Base-by-base conservation (phyloP, 2,888 invertebrate species). In the Onchidella celtica region DNA sequence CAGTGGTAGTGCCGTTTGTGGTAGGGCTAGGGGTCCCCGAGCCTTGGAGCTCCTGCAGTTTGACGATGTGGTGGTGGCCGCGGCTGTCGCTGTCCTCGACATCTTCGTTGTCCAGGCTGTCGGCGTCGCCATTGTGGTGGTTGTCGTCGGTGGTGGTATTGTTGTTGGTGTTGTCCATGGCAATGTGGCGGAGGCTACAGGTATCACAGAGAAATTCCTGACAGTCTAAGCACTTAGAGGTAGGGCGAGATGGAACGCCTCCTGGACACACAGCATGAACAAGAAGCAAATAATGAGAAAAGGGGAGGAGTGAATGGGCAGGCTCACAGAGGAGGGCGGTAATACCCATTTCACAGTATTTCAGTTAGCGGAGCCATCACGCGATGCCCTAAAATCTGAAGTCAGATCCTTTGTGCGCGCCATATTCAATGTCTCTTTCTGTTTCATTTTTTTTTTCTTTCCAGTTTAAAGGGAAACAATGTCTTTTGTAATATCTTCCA, bases 141-240 rank as follows among this genome's bases (percentile, higher is more conserved):
- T n/a, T n/a, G n/a, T n/a, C n/a, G n/a, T n/a, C n/a, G n/a, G n/a
- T n/a, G n/a, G n/a, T n/a, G 77, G 61, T 21, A 24, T 79, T 79
- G 55, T 80, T 74, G 59, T 73, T 74, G 36, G 63, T 40, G 63
- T 57, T 80, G 34, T 87, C 89, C 76, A 88, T 88, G 75, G 85
- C 89, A 47, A 87, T 83, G 78, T 93, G 92, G 27, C 85, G 81
- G 29, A 87, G 83, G 1, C 87, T 85, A 84, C 93, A 93, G 57
- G 84, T 86, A 69, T 92, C 91, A 85, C 93, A 93, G 69, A 93
- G 83, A 80, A 85, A 90, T 36, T 90, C 87, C 63, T 89, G 89
- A 83, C 93, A 93, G 63, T 89, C 88, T 34, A 89, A 85, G 85
- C 93, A 93, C 86, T 91, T 92, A 24, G 88, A 88, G 6, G 88